Evolutionary conservation across 2,888 invertebrate species (phyloP), one percentile per base, ranked within the genome.

Genomic region (Hemistola chrysoprasaria): DNA sequence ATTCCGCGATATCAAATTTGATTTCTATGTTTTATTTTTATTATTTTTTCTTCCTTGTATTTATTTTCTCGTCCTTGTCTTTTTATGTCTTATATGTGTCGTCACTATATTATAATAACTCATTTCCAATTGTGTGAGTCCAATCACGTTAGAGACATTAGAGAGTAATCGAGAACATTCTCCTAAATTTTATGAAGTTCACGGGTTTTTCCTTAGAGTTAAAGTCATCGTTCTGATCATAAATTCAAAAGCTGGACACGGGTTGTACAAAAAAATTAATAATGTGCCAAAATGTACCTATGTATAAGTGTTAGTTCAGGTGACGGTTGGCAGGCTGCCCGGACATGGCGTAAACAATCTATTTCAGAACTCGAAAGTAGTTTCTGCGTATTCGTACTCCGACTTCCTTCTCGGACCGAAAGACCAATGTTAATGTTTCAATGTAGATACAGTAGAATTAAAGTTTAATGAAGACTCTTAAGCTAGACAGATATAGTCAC

Each of bases 341-440:
- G 69, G 65, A 69, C 69, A 71, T 72, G 77, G 78, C 80, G 85
- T 86, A 86, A 87, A 87, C 86, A 87, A 80, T 80, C 85, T 87
- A 86, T 87, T 87, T 87, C 73, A 74, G 83, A 77, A 75, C 77
- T 71, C 42, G 66, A 68, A 76, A 78, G 73, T 72, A 73, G 77
- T 78, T 77, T 74, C 71, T 63, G 62, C 59, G 66, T 71, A 70
- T 73, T 75, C 65, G 68, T 73, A 67, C 71, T 68, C 66, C 59
- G 62, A 59, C 63, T 69, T 73, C 61, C 57, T 16, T 16, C 54
- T 53, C 32, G 46, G 53, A 45, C 44, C 53, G 52, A 57, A 48
- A 50, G 50, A 56, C 43, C 40, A 34, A 50, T 50, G 42, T 23
- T 45, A 23, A 43, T 45, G 49, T 48, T 42, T 41, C 36, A 52